Evolutionary conservation across 2,888 invertebrate species (phyloP).

Genomic region (Laothoe populi): DNA sequence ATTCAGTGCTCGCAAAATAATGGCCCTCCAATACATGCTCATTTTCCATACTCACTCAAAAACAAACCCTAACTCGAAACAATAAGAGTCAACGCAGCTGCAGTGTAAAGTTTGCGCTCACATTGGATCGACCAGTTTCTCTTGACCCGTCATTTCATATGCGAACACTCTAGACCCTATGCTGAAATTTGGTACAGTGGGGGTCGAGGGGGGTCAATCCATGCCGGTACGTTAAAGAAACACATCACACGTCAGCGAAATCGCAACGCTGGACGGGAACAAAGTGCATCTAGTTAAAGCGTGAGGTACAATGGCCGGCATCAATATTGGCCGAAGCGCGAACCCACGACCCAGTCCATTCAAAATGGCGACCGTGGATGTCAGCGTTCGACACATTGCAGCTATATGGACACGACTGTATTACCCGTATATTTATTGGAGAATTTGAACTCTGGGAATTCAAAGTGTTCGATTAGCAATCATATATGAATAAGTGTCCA

Average conservation of each 20-base stretch:
- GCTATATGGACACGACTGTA: constrained; percentile 34
- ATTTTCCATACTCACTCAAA: constrained; percentile 34
- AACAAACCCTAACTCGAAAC: constrained; percentile 39
- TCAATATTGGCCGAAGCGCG: constrained; percentile 65
- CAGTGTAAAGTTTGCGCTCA: constrained; percentile 43
- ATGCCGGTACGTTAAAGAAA: constrained; percentile 59
- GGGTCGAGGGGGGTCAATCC: constrained; percentile 43
- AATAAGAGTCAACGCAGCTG: constrained; percentile 38
- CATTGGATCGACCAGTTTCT: constrained; percentile 48
- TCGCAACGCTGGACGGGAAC: constrained; percentile 67
- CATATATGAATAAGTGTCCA: too few species aligned
- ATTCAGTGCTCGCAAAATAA: constrained; percentile 76
- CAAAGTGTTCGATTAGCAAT: too few species aligned
- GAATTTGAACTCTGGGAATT: too few species aligned
- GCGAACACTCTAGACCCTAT: constrained; percentile 26
- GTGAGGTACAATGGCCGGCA: constrained; percentile 63
- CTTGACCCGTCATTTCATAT: constrained; percentile 46
- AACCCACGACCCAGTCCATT: constrained; percentile 42
- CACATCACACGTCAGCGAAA: constrained; percentile 75
- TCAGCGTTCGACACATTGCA: constrained; percentile 53
- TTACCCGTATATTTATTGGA: neutral
- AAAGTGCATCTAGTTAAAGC: constrained; percentile 77
- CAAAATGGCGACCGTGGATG: constrained; percentile 57
- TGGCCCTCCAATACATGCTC: constrained; percentile 41
- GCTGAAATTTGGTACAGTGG: constrained; percentile 32